Evolutionary conservation across 1,140 invertebrate species (phyloP).

Genomic region (Zaprionus capensis): DNA sequence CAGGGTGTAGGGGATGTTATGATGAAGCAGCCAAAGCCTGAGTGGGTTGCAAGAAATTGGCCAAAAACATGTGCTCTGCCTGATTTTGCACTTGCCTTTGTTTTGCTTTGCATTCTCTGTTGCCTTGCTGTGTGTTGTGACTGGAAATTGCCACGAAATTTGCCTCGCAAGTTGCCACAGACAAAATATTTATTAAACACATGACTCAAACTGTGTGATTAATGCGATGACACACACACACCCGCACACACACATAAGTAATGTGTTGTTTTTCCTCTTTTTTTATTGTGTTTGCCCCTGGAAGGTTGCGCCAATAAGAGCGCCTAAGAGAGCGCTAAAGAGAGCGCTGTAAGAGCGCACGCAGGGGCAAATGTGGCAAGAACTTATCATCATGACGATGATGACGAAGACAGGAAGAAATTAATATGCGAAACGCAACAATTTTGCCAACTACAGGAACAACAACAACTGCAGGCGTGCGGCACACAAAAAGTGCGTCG

Average conservation of each 20-base stretch:
- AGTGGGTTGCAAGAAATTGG: slow-evolving; percentile 45
- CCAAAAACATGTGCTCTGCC: slow-evolving; percentile 46
- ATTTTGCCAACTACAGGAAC: slow-evolving; percentile 74
- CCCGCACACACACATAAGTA: background rate
- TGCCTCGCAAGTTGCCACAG: slow-evolving; percentile 42
- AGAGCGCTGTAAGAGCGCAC: slow-evolving; percentile 33
- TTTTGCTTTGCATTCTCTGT: slow-evolving; percentile 44
- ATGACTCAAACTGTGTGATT: slow-evolving; percentile 61
- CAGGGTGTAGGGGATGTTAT: slow-evolving; percentile 30
- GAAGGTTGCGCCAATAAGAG: slow-evolving; percentile 76
- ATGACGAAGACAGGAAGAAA: slow-evolving; percentile 77
- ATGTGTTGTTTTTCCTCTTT: slow-evolving; percentile 1
- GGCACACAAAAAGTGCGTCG: slow-evolving; percentile 54
- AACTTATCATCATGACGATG: slow-evolving; percentile 51
- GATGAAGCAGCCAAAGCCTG: slow-evolving; percentile 34
- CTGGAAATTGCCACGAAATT: slow-evolving; percentile 68
- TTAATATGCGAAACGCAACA: slow-evolving; percentile 83
- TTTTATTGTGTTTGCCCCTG: slow-evolving; percentile 44
- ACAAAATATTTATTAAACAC: slow-evolving; percentile 71
- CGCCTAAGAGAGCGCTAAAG: slow-evolving; percentile 59
- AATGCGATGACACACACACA: slow-evolving; percentile 26
- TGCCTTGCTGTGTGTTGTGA: slow-evolving; percentile 58
- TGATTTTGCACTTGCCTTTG: slow-evolving; percentile 55
- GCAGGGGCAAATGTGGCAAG: slow-evolving; percentile 36
- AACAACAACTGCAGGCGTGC: slow-evolving; percentile 44